Percentiles rank a stretch among this genome's conserved stretches.
These are phyloP conservation scores for Enteromius anoplus DNA, from an alignment of 2,797 vertebrate species.

Conservation along the genomic window DNA sequence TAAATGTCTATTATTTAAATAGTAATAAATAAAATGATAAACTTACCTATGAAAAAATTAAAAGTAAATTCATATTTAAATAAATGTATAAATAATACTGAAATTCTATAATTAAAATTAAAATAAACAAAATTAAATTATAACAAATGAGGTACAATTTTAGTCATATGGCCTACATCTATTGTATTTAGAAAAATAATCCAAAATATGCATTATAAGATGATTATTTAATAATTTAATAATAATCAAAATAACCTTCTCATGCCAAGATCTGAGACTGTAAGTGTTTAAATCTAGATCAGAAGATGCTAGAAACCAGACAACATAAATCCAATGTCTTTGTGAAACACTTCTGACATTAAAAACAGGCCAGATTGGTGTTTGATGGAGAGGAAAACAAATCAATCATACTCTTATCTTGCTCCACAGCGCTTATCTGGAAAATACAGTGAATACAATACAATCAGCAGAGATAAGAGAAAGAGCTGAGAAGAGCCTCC, in stretches of 20 bases:
- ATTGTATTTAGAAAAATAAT: neutral
- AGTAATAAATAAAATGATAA: neutral
- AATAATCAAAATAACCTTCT: neutral
- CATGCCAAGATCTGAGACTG: neutral
- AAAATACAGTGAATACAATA: slow-evolving; percentile 43
- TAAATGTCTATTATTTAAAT: neutral
- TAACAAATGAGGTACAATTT: neutral
- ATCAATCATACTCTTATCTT: slow-evolving; percentile 32
- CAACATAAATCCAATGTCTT: neutral
- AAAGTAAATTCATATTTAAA: neutral
- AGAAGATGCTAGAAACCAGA: neutral
- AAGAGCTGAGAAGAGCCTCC: neutral
- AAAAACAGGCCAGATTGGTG: neutral
- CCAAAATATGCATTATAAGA: neutral
- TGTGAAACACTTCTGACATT: neutral
- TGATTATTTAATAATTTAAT: neutral
- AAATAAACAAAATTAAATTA: neutral
- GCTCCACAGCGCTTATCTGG: slow-evolving; percentile 12
- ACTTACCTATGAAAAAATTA: neutral
- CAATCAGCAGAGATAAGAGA: slow-evolving; percentile 48
- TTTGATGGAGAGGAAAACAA: slow-evolving; percentile 27
- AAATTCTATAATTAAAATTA: neutral
- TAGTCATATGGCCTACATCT: neutral
- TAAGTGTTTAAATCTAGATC: neutral
- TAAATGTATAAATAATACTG: neutral